Conservation (phyloP, 2,113 vertebrate species). For the Alces alces region DNA sequence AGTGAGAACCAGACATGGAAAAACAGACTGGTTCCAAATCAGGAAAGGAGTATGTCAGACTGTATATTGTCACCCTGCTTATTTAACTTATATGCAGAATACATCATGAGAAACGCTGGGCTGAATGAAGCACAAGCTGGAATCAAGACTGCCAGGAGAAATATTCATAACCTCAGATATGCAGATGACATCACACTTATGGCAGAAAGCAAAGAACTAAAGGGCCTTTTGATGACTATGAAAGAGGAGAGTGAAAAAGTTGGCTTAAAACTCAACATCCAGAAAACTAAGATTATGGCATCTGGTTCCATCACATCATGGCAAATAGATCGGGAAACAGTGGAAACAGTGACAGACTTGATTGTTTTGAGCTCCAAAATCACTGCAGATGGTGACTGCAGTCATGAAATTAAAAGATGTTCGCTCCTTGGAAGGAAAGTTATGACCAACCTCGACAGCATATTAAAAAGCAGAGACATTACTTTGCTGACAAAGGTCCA, state of each 20-base stretch:
- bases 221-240: neutral
- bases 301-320: neutral
- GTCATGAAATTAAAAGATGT: neutral
- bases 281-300: neutral
- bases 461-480: neutral
- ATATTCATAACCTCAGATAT: neutral
- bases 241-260: neutral
- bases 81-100: neutral
- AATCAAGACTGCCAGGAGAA: neutral
- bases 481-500: neutral
- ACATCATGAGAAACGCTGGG: neutral
- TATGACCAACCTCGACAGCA: rapidly evolving
- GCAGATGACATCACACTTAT: neutral
- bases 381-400: neutral
- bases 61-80: neutral
- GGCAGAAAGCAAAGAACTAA: neutral
- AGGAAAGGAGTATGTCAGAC: neutral
- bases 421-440: neutral
- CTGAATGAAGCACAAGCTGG: neutral
- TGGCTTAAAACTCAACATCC: neutral
- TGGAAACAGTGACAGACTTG: neutral
- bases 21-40: neutral
- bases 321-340: neutral
- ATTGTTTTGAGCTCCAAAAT: neutral
- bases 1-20: neutral